Conservation (phyloP, 37 sponge, comb jelly and placozoan genomes). For the Agelas oroides region DNA sequence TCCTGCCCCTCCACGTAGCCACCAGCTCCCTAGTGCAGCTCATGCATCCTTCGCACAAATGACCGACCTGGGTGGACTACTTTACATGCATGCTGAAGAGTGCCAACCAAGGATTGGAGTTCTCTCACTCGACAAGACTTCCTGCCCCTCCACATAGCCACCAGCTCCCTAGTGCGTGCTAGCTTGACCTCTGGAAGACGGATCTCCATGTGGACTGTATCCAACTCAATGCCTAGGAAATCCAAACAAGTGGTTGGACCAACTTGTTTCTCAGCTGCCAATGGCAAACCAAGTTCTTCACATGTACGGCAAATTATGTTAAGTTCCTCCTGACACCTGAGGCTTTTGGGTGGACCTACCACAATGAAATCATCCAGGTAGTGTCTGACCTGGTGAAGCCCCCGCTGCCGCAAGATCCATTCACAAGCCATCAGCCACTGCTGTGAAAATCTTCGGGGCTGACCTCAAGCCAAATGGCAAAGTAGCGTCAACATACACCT, state of each 20-base stretch:
- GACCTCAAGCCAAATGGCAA: not conserved
- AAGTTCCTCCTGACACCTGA: not conserved
- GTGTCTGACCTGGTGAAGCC: not conserved
- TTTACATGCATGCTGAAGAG: no score
- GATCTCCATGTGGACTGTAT: no score
- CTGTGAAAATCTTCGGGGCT: not conserved
- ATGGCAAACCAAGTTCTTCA: not conserved
- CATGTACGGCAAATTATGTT: not conserved
- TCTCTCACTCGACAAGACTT: no score
- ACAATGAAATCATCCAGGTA: conserved; percentile 16
- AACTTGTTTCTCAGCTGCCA: not conserved
- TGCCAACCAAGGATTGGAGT: no score
- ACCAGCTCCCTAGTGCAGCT: no score
- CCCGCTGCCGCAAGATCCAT: not conserved
- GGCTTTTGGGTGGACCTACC: not conserved
- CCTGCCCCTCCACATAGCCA: no score
- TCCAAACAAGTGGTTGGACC: not conserved
- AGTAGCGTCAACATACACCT: not conserved
- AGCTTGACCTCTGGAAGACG: no score
- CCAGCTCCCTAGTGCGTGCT: no score
- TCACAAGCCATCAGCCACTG: not conserved
- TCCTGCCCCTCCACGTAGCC: no score
- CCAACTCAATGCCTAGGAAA: conserved; percentile 8
- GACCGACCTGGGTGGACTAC: no score
- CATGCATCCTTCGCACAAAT: no score